Evolutionary conservation across 2,888 invertebrate genomes (phyloP).

Genomic region (Synergus gifuensis): DNA sequence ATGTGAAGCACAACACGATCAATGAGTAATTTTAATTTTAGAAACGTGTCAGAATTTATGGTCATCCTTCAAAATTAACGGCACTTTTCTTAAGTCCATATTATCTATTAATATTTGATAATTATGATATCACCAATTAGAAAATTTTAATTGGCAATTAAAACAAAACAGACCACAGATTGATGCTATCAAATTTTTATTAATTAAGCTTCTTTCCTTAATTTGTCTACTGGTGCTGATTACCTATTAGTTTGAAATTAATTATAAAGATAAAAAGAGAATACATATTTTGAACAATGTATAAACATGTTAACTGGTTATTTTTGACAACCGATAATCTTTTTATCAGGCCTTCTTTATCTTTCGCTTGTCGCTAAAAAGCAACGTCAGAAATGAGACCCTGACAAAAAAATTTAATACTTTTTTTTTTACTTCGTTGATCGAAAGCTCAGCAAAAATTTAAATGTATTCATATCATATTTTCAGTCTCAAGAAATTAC

Average conservation of each 20-base stretch:
- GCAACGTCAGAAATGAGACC: constrained; percentile 13
- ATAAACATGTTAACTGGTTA: neutral
- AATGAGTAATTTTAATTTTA: constrained; percentile 25
- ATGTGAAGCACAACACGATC: neutral
- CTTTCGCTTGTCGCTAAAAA: neutral
- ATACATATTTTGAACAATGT: neutral
- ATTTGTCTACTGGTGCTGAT: too few relatives aligned
- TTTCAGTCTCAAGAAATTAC: neutral
- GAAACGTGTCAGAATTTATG: constrained; percentile 7
- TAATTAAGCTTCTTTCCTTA: too few relatives aligned
- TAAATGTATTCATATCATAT: neutral
- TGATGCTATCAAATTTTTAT: neutral
- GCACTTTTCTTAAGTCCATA: neutral
- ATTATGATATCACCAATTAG: neutral
- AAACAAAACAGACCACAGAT: neutral
- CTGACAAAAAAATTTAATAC: constrained; percentile 28
- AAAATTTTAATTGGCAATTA: neutral
- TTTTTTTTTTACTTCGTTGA: neutral
- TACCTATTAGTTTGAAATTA: too few relatives aligned
- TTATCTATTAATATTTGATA: neutral
- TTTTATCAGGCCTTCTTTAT: constrained; percentile 21
- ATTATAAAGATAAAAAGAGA: neutral
- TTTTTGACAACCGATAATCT: constrained; percentile 13
- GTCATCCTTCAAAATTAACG: constrained; percentile 4
- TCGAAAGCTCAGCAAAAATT: constrained; percentile 28